Base-by-base conservation (phyloP, 1,140 invertebrate species). In the Drosophila rufa region DNA sequence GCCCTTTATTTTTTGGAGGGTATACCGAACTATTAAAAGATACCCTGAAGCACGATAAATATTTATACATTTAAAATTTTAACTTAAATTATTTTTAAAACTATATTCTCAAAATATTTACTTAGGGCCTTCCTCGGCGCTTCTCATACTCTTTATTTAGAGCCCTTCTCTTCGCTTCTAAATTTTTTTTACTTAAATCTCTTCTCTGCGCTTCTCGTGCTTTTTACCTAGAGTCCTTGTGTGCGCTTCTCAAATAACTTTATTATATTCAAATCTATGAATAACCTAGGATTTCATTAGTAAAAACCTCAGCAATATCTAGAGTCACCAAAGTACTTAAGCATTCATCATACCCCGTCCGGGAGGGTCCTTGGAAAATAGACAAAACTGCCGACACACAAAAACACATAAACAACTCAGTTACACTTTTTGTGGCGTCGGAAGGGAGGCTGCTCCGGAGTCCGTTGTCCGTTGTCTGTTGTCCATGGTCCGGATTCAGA, bases 361-460 rank as follows among this genome's bases (percentile, higher is more conserved):
- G 36, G 14, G 6, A 42, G 58, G 36, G 51, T 55, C 75, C 53
- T 46, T 58, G 40, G 22, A 27, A 71, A 78, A 59, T 64, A 71
- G 67, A 62, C 67, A 58, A 77, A 67, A 46, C 60, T 67, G 62
- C 55, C 62, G 69, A 71, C 58, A 70, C 75, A 76, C 74, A 66
- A 69, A 74, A 80, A 59, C 61, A 80, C 84, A 87, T 87, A 87
- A 87, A 87, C 84, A 87, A 87, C 84, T 87, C 84, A 87, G 84
- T 89, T 80, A 89, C 84, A 87, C 73, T 80, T 87, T 56, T 83
- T 79, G 75, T 47, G 58, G 50, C 65, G 45, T 42, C 19, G 46
- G 43, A 46, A 12, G 22, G 33, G 12, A 40, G 22, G 40, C 38
- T 12, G 40, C 15, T 65, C 65, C 42, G 25, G 22, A 36, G 27